Evolutionary conservation across 2,113 vertebrate species (phyloP), one percentile per base, ranked within the genome.

Genomic region (Zeus faber): DNA sequence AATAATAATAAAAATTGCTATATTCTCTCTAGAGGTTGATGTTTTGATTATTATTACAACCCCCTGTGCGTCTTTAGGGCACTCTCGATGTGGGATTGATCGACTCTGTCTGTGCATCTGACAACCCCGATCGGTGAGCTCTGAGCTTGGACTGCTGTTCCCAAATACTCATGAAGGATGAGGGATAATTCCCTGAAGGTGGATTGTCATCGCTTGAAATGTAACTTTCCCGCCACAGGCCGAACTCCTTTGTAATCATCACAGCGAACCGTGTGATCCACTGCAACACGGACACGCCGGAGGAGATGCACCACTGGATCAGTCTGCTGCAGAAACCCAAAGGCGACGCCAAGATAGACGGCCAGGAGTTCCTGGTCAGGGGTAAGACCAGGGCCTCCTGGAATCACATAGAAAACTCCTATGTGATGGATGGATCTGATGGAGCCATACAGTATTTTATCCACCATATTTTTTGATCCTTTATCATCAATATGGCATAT

Each of bases 251-350:
- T 62, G 93, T 96, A 81, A 96, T 96, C 74, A 96, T 96, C 71
- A 95, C 93, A 37, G 94, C 94, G 45, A 96, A 95, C 66, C 89
- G 94, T 1, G 93, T 95, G 77, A 93, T 96, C 80, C 94, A 96
- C 85, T 96, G 94, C 81, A 96, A 95, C 79, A 93, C 92, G 0
- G 94, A 95, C 80, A 92, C 91, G 1, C 91, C 94, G 0, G 94
- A 96, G 83, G 93, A 95, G 76, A 96, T 96, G 94, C 94, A 96
- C 51, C 94, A 96, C 79, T 96, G 94, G 94, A 96, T 96, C 79
- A 94, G 92, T 16, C 86, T 96, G 62, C 86, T 96, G 74, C 94
- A 96, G 87, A 95, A 94, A 63, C 92, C 93, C 1, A 95, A 94
- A 77, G 91, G 93, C 62, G 93, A 96, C 57, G 88, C 93, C 55